A percentile compares a stretch with the other conserved stretches of the same genome.
Conservation (phyloP, 2,888 invertebrate genomes). For the Phaedon cochleariae region DNA sequence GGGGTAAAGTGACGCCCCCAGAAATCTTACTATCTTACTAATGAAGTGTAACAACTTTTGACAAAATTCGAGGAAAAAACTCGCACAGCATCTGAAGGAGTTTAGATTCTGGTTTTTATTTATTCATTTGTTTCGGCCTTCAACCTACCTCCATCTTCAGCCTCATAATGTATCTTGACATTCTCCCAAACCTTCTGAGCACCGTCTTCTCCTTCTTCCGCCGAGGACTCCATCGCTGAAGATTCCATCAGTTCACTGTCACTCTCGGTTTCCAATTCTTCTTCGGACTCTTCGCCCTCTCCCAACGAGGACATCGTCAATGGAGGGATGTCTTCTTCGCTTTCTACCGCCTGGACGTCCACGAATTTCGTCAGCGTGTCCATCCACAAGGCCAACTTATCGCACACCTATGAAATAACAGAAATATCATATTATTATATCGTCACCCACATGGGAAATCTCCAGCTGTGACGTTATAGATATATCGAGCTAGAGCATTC, state of each 20-base stretch:
- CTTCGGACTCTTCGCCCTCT: constrained; percentile 37
- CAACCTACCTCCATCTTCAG: background rate
- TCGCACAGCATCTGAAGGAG: too few species aligned
- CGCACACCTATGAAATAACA: constrained; percentile 45
- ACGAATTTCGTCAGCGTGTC: constrained; percentile 52
- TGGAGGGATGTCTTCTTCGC: constrained; percentile 48
- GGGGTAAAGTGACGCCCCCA: too few species aligned
- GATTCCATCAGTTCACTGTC: constrained; percentile 23
- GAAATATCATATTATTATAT: too few species aligned
- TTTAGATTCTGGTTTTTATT: too few species aligned
- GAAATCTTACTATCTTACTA: too few species aligned
- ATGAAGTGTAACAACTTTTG: too few species aligned
- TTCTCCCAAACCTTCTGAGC: background rate
- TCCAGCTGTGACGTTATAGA: constrained; percentile 17
- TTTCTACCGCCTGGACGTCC: constrained; percentile 52
- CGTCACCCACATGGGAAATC: too few species aligned
- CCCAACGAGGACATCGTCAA: constrained; percentile 42
- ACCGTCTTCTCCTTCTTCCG: constrained; percentile 15
- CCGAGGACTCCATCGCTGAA: constrained; percentile 24
- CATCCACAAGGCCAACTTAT: constrained; percentile 55
- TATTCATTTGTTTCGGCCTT: too few species aligned
- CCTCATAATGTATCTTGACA: constrained; percentile 26
- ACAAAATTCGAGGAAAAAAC: too few species aligned
- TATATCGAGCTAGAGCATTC: too few species aligned
- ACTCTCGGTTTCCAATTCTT: constrained; percentile 31